Evolutionary conservation across 1,140 invertebrate genomes (phyloP), one percentile per base, ranked within the genome.

Genomic region (Dinoponera quadriceps): DNA sequence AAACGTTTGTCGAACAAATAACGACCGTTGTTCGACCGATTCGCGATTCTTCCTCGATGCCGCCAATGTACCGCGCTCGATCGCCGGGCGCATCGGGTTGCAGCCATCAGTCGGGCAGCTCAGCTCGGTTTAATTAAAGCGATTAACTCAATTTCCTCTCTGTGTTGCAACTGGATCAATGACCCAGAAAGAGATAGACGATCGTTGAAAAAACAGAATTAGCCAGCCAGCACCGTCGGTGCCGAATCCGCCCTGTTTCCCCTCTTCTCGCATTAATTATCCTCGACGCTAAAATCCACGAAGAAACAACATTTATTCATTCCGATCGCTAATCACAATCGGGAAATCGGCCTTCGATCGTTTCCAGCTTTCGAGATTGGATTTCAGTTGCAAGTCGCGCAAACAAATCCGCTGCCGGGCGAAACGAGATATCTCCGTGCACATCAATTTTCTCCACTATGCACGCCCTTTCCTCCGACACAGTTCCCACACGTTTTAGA

Each of bases 1-100:
- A 77, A 62, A 77, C 27, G n/a, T 75, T 75, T 63, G 59, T 77
- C 59, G n/a, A 55, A 63, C 14, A 66, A 66, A 66, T 44, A 44
- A 44, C 38, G 9, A 9, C 11, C 38, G 38, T 44, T 44, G 38
- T 44, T 44, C 38, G 38, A 11, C 51, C n/a, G 54, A 22, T 51
- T 13, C 48, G 60, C 48, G n/a, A 38, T 65, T 66, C 62, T 66
- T 66, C 44, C 51, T 77, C 74, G 74, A 77, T 66, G 48, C 74
- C 38, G 33, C 49, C 13, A 33, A 51, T 66, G 18, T 29, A 16
- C 33, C 38, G 29, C 2, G 57, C 18, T 63, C 38, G 57, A 75
- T 75, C 44, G 44, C 55, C 63, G 29, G 63, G 38, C 29, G 29
- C 38, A 44, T 9, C 38, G 38, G 9, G 51, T 72, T 72, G 51